Conservation (phyloP, 2,888 invertebrate species). For the Hanleya hanleyi region DNA sequence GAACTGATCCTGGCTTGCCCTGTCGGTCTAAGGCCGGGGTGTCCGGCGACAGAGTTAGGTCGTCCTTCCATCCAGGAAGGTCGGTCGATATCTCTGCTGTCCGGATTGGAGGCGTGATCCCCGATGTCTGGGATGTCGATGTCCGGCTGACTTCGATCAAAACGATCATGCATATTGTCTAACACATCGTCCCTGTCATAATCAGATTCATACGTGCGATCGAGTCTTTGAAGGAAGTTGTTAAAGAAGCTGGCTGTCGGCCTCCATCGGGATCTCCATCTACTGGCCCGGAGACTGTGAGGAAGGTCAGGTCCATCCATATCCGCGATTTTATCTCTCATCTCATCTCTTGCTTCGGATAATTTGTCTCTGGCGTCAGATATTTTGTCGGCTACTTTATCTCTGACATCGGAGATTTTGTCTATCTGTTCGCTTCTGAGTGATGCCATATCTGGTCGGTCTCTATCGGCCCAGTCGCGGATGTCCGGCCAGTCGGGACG, state of each 20-base stretch:
- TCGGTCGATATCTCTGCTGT: background rate
- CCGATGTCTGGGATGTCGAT: no score
- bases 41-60: no score
- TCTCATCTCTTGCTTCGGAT: background rate
- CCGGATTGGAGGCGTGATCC: no score
- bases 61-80: background rate
- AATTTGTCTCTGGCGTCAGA: background rate
- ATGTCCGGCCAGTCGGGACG: background rate
- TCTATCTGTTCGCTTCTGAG: background rate
- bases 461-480: background rate
- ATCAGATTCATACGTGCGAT: background rate
- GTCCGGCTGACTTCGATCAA: background rate
- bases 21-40: no score
- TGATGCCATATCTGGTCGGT: no score
- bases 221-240: background rate
- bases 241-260: slow-evolving; percentile 2
- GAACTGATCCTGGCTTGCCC: background rate
- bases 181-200: background rate
- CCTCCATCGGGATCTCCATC: background rate
- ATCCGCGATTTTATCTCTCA: background rate
- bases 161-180: background rate
- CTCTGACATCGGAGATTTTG: background rate
- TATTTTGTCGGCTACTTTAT: background rate
- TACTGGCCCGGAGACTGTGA: background rate
- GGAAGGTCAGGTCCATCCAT: background rate